phyloP scores from a whole-genome alignment of 2,113 vertebrate species.

The Anser brachyrhynchus region DNA sequence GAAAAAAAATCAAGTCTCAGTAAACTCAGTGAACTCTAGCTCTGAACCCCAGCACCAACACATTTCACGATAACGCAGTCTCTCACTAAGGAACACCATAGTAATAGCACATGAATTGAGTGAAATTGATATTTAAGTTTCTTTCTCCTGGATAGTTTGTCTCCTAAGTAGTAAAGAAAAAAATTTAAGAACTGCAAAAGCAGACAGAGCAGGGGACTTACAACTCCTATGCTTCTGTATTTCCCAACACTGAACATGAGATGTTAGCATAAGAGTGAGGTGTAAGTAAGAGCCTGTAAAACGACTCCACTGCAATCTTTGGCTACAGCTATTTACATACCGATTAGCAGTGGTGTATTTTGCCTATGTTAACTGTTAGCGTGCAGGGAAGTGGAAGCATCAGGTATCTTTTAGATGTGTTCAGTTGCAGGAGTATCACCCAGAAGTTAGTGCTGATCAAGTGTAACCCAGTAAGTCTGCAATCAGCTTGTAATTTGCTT shows the following conservation, averaged over 20 bases:
- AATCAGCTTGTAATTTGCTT: not conserved
- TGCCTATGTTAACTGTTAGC: not conserved
- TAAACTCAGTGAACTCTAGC: not conserved
- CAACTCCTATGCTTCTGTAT: not conserved
- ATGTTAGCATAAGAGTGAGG: not conserved
- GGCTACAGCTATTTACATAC: not conserved
- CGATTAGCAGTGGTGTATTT: not conserved
- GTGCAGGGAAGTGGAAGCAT: not conserved
- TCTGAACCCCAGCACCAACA: not conserved
- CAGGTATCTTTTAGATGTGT: not conserved
- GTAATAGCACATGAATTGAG: not conserved
- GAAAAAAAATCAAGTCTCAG: not conserved
- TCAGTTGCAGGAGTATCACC: not conserved
- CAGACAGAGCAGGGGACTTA: not conserved
- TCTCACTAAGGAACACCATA: not conserved
- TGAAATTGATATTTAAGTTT: not conserved
- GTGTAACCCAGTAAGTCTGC: not conserved
- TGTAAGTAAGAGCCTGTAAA: not conserved
- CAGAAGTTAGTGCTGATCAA: not conserved
- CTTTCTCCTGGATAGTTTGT: not conserved
- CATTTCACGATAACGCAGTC: rapidly evolving
- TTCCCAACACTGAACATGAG: not conserved
- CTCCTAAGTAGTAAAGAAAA: not conserved
- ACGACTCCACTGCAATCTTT: not conserved
- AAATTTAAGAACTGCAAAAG: not conserved